Evolutionary conservation across 2,888 invertebrate genomes (phyloP).

Genomic region (Lagria hirta): DNA sequence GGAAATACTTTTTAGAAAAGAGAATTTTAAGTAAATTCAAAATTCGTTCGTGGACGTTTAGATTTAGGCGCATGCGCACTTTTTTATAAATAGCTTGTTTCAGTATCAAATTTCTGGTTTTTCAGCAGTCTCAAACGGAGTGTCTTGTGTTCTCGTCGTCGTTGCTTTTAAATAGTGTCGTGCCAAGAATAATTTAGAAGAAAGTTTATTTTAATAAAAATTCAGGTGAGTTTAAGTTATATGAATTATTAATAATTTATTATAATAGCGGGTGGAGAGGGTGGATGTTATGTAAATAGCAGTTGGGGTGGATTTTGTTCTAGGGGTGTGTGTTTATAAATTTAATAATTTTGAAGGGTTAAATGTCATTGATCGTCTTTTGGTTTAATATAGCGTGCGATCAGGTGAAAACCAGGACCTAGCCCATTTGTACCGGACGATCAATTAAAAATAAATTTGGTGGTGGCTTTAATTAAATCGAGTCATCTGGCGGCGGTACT

Average conservation of each 20-base stretch:
- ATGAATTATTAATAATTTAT: not conserved
- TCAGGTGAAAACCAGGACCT: not conserved
- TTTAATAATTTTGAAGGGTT: too few relatives aligned
- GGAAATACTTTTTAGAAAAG: too few relatives aligned
- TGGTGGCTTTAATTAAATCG: too few relatives aligned
- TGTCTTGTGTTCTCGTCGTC: slow-evolving; percentile 17
- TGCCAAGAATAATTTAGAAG: slow-evolving; percentile 12
- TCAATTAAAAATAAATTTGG: slow-evolving; percentile 2
- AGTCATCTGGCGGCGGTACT: slow-evolving; percentile 1
- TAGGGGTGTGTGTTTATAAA: too few relatives aligned
- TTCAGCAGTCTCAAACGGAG: slow-evolving; percentile 12
- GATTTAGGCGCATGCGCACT: slow-evolving; percentile 37
- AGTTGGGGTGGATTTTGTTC: too few relatives aligned
- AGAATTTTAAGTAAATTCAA: too few relatives aligned
- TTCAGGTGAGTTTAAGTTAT: slow-evolving; percentile 9
- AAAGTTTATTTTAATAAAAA: slow-evolving; percentile 6
- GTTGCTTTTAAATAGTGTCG: slow-evolving; percentile 10
- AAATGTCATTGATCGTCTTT: not conserved
- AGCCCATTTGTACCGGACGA: too few relatives aligned
- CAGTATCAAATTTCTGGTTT: slow-evolving; percentile 42
- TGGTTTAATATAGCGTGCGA: not conserved
- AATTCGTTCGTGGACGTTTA: too few relatives aligned
- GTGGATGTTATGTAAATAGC: too few relatives aligned
- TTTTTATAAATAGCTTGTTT: slow-evolving; percentile 40
- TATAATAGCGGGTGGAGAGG: too few relatives aligned